Evolutionary conservation across 2,113 vertebrate genomes (phyloP).

Genomic region (Pitta sordida): DNA sequence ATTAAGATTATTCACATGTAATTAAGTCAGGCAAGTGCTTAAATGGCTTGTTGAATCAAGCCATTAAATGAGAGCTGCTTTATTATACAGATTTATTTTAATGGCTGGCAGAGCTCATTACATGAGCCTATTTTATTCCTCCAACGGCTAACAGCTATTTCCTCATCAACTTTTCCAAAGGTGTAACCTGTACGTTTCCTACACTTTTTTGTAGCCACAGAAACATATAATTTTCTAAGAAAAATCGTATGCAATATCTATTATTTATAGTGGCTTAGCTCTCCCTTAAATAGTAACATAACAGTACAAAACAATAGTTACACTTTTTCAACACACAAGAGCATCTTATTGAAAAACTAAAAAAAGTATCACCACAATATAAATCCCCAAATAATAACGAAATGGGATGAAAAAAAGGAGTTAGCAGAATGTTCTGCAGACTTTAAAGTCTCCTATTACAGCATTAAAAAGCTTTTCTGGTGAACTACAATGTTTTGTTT

Average conservation of each 20-base stretch:
- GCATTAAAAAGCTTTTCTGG: background rate
- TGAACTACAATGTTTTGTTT: conserved; percentile 25
- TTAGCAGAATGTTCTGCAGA: conserved; percentile 27
- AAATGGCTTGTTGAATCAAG: conserved; percentile 45
- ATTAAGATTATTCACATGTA: conserved; percentile 2
- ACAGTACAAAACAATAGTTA: conserved; percentile 60
- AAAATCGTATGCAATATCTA: conserved; percentile 49
- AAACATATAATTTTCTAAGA: conserved; percentile 31
- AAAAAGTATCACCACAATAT: conserved; percentile 61
- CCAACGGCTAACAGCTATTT: background rate
- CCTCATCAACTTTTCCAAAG: background rate
- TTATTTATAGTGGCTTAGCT: conserved; percentile 62
- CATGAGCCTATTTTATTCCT: conserved; percentile 14
- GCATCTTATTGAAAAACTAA: conserved; percentile 57
- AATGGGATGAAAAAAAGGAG: conserved; percentile 28
- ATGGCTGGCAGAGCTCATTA: conserved; percentile 17
- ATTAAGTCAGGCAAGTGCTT: conserved; percentile 50
- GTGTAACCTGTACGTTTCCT: conserved; percentile 28
- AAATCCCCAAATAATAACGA: conserved; percentile 56
- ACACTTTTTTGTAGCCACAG: conserved; percentile 21
- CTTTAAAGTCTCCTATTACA: conserved; percentile 28
- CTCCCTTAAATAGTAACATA: conserved; percentile 73
- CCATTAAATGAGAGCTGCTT: conserved; percentile 11
- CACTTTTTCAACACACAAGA: conserved; percentile 44
- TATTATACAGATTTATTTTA: background rate